A percentile compares a stretch with the other conserved stretches of the same genome.
These are phyloP conservation scores for Apotomis betuletana DNA, from an alignment of 2,888 invertebrate species.

Conservation along the genomic window DNA sequence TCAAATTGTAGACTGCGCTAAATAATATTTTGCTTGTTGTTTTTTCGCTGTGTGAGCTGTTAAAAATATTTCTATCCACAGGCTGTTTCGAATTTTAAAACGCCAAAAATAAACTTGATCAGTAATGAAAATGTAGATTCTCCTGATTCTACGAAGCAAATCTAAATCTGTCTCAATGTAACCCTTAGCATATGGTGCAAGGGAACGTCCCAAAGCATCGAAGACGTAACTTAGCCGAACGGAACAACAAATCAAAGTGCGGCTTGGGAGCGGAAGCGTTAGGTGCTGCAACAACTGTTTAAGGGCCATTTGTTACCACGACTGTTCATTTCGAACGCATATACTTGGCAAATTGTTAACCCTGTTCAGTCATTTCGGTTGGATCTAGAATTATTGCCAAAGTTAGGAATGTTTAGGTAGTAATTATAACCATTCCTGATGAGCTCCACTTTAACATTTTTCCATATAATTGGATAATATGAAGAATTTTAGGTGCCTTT, in stretches of 20 bases:
- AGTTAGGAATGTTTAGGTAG: conserved; percentile 7
- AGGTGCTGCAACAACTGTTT: conserved; percentile 67
- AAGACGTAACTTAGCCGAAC: conserved; percentile 68
- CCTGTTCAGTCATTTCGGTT: conserved; percentile 26
- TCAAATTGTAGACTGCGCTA: conserved; percentile 71
- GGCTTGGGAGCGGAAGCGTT: conserved; percentile 77
- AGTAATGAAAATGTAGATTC: not conserved
- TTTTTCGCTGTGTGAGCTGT: conserved; percentile 32
- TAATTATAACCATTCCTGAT: not conserved
- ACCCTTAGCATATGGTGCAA: conserved; percentile 67
- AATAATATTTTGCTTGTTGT: conserved; percentile 56
- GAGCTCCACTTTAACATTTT: too few relatives aligned
- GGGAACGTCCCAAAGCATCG: conserved; percentile 67
- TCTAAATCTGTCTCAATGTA: conserved; percentile 23
- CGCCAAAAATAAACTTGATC: not conserved
- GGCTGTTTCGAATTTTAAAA: conserved; percentile 13
- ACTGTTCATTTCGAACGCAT: conserved; percentile 42
- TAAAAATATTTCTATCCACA: conserved; percentile 23
- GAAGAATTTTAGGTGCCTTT: too few relatives aligned
- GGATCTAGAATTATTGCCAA: conserved; percentile 12
- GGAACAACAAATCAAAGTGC: conserved; percentile 79
- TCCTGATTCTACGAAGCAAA: not conserved
- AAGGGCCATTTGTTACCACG: conserved; percentile 67
- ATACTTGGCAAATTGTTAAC: conserved; percentile 40
- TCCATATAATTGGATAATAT: too few relatives aligned